phyloP scores from a whole-genome alignment of 2,113 vertebrate genomes.

The Cottus gobio region DNA sequence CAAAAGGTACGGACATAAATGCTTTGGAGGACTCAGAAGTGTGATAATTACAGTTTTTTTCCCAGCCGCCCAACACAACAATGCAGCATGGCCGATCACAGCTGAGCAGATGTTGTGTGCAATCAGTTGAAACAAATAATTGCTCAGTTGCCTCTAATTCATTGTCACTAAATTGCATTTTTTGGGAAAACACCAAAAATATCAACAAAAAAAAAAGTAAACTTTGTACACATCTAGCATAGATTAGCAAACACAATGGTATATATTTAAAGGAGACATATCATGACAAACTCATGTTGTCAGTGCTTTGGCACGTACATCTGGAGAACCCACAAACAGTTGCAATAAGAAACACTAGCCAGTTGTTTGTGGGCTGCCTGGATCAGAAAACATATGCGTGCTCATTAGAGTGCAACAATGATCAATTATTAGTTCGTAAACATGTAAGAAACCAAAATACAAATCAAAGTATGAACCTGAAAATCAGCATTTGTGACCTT shows the following conservation, averaged over 20 bases:
- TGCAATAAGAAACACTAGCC: too few species aligned
- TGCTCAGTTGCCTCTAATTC: background rate
- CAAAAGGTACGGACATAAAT: background rate
- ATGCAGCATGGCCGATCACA: background rate
- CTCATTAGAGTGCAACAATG: background rate
- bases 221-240: background rate
- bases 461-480: background rate
- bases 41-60: background rate
- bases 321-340: too few species aligned
- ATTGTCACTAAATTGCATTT: background rate
- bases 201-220: too few species aligned
- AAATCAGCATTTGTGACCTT: background rate
- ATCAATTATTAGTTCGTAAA: background rate
- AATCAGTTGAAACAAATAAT: background rate
- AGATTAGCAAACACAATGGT: background rate
- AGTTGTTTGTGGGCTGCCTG: too few species aligned
- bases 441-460: background rate
- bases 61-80: background rate
- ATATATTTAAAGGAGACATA: background rate
- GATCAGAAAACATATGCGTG: background rate
- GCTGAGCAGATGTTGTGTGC: constrained; percentile 8
- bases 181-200: background rate
- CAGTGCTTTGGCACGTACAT: too few species aligned
- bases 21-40: background rate
- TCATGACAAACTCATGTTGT: too few species aligned